Evolutionary conservation across 1,140 invertebrate species (phyloP).

Genomic region (Eumeta japonica): DNA sequence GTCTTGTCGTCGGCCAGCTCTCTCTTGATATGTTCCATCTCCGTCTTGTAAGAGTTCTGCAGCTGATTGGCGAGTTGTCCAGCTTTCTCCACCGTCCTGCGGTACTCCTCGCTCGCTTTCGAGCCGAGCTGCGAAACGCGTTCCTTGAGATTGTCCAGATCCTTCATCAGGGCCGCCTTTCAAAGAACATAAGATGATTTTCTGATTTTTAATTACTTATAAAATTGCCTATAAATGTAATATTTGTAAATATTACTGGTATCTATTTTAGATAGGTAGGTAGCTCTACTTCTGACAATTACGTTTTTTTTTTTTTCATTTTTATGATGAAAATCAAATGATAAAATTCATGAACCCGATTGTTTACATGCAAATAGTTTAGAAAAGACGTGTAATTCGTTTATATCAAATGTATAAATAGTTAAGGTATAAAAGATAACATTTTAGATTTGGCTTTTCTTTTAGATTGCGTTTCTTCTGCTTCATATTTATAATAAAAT

Average conservation of each 20-base stretch:
- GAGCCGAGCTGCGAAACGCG: constrained; percentile 36
- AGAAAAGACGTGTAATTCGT: no score
- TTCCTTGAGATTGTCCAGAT: constrained; percentile 22
- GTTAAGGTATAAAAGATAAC: no score
- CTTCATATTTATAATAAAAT: no score
- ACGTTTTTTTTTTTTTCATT: no score
- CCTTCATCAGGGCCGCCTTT: constrained; percentile 35
- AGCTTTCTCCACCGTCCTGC: constrained; percentile 58
- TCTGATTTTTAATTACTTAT: background rate
- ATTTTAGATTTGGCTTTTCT: no score
- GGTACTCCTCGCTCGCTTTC: constrained; percentile 40
- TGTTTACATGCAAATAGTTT: no score
- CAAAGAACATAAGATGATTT: constrained; percentile 7
- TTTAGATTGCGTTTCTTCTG: no score
- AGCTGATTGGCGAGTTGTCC: constrained; percentile 63
- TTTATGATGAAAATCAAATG: no score
- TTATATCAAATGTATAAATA: no score
- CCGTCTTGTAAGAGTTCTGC: constrained; percentile 58
- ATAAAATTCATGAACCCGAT: no score
- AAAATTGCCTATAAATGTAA: no score
- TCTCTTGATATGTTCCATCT: constrained; percentile 61
- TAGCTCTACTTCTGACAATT: background rate
- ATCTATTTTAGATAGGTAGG: background rate
- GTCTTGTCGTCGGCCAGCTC: constrained; percentile 68
- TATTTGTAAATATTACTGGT: no score